A percentile compares a stretch with the other conserved stretches of the same genome.
phyloP scores from a whole-genome alignment of 2,888 invertebrate genomes.

The Philaethria dido region DNA sequence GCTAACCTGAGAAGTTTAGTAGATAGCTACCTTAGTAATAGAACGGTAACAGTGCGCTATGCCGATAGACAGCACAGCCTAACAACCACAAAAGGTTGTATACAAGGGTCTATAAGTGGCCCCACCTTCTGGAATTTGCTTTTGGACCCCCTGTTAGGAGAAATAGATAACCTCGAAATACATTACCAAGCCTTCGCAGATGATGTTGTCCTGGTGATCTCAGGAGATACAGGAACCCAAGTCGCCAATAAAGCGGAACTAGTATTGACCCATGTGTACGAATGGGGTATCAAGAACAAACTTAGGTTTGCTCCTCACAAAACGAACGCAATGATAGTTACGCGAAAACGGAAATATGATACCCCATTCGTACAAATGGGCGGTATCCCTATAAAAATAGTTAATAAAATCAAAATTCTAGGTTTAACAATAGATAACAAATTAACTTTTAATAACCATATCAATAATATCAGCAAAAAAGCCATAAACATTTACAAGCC shows the following conservation, averaged over 20 bases:
- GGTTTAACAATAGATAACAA: neutral
- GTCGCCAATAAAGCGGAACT: neutral
- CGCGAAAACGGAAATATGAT: neutral
- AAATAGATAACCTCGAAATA: too few species aligned
- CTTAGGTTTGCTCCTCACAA: neutral
- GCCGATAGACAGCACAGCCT: too few species aligned
- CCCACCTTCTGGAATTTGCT: too few species aligned
- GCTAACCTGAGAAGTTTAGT: too few species aligned
- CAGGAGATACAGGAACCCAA: neutral
- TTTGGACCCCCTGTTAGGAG: too few species aligned
- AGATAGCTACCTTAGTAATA: too few species aligned
- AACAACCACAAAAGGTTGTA: too few species aligned
- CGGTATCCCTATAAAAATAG: neutral
- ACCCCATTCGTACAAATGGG: neutral
- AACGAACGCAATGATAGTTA: neutral
- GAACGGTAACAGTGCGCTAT: too few species aligned
- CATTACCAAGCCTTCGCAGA: too few species aligned
- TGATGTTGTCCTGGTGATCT: neutral
- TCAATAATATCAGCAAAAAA: neutral
- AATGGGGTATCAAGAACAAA: neutral
- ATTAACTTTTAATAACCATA: slow-evolving; percentile 5
- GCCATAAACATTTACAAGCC: neutral
- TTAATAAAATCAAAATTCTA: neutral
- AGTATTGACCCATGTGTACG: neutral
- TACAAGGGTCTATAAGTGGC: too few species aligned